Evolutionary conservation across 2,113 vertebrate genomes (phyloP).

Genomic region (Pedetes capensis): DNA sequence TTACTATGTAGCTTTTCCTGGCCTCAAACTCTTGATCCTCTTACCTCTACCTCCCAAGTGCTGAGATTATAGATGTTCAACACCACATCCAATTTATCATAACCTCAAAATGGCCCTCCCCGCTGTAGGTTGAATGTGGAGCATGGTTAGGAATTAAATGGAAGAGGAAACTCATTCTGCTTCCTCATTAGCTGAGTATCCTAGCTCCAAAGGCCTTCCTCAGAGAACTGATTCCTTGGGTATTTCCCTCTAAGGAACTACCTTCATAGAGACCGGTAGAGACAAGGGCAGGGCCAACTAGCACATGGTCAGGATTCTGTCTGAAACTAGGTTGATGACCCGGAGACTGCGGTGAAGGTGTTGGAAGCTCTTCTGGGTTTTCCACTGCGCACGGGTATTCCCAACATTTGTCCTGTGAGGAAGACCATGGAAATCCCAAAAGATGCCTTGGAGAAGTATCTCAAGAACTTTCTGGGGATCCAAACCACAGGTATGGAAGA

Average conservation of each 20-base stretch:
- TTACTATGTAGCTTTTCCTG: not conserved
- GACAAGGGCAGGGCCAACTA: not conserved
- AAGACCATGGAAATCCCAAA: constrained; percentile 80
- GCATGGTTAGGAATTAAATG: not conserved
- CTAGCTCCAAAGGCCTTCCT: not conserved
- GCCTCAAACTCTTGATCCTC: not conserved
- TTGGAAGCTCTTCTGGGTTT: constrained; percentile 84
- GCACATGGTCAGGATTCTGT: not conserved
- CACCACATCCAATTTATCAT: not conserved
- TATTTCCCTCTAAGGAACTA: not conserved
- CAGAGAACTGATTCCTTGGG: not conserved
- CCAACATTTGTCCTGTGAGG: constrained; percentile 77
- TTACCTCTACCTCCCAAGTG: not conserved
- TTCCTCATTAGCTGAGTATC: not conserved
- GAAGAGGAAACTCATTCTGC: not conserved
- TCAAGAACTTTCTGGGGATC: constrained; percentile 78
- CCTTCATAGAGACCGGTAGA: not conserved
- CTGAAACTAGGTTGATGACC: constrained; percentile 82
- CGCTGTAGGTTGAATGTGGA: not conserved
- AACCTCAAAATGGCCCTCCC: not conserved
- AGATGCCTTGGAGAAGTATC: constrained; percentile 82
- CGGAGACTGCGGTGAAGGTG: constrained; percentile 82
- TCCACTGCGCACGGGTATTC: constrained; percentile 75
- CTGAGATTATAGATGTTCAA: not conserved
- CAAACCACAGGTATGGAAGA: constrained; percentile 75